phyloP scores from a whole-genome alignment of 2,797 vertebrate species.

The Eptatretus atami region DNA sequence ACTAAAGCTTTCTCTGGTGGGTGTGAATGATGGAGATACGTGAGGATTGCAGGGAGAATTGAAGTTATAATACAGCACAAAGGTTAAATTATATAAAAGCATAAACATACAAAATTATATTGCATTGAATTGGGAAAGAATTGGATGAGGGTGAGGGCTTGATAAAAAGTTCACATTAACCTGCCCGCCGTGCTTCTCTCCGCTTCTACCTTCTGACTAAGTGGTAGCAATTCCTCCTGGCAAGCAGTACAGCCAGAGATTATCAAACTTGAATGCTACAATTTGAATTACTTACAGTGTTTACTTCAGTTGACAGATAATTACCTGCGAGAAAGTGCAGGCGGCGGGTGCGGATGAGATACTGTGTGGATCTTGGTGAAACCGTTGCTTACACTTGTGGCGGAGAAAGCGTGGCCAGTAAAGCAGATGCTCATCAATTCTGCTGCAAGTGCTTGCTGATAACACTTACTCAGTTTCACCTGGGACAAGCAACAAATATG shows the following conservation, averaged over 20 bases:
- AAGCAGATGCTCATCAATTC: constrained; percentile 70
- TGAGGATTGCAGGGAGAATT: too few species aligned
- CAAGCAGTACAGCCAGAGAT: constrained; percentile 8
- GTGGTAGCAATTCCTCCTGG: constrained; percentile 58
- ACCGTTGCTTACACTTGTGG: constrained; percentile 83
- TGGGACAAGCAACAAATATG: constrained; percentile 11
- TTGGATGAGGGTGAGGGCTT: too few species aligned
- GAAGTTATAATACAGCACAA: too few species aligned
- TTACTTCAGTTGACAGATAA: constrained; percentile 11
- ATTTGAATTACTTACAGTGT: too few species aligned
- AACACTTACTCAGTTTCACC: constrained; percentile 73
- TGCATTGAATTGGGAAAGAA: too few species aligned
- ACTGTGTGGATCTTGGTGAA: constrained; percentile 93
- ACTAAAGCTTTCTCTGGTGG: constrained; percentile 61
- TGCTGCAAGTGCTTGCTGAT: constrained; percentile 63
- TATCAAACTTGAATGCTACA: too few species aligned
- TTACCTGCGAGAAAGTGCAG: constrained; percentile 76
- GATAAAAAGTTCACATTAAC: constrained; percentile 14
- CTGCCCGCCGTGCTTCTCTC: constrained; percentile 60
- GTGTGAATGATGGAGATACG: too few species aligned
- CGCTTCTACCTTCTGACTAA: constrained; percentile 68
- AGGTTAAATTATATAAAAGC: too few species aligned
- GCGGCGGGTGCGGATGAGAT: constrained; percentile 76
- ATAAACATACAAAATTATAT: too few species aligned
- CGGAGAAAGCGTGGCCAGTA: constrained; percentile 68